Conservation (phyloP, 2,888 invertebrate genomes). For the Watsonalla binaria region DNA sequence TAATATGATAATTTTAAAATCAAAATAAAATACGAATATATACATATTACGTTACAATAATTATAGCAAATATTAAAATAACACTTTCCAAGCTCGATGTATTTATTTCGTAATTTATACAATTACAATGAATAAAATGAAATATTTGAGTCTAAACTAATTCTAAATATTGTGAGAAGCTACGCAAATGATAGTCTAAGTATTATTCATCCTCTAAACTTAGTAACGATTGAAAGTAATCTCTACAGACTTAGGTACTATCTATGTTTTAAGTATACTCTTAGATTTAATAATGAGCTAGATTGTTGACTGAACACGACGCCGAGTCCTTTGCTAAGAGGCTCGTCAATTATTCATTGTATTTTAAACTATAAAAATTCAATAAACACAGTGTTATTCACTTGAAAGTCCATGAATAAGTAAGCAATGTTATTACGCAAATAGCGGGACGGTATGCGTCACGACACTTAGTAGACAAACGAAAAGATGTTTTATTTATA, state of each 20-base stretch:
- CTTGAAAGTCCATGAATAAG: conserved; percentile 24
- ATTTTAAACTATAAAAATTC: conserved; percentile 25
- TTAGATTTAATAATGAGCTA: conserved; percentile 46
- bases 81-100: conserved; percentile 74
- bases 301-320: conserved; percentile 48
- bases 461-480: conserved; percentile 26
- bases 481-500: conserved; percentile 40
- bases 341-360: conserved; percentile 27
- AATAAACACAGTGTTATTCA: conserved; percentile 26
- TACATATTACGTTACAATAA: conserved; percentile 49
- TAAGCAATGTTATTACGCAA: conserved; percentile 20
- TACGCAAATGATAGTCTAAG: conserved; percentile 32
- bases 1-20: conserved; percentile 58
- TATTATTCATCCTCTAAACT: conserved; percentile 77
- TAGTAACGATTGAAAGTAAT: conserved; percentile 65
- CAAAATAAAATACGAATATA: conserved; percentile 45
- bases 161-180: conserved; percentile 44
- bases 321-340: conserved; percentile 12
- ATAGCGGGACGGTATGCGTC: conserved; percentile 28
- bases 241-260: conserved; percentile 44
- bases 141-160: conserved; percentile 60
- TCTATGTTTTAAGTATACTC: conserved; percentile 41
- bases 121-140: conserved; percentile 36
- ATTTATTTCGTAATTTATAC: conserved; percentile 40
- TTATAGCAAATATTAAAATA: conserved; percentile 71